These are phyloP conservation scores for Muricea muricata DNA, from an alignment of 92 coral and sea anemone genomes.

Conservation along the genomic window DNA sequence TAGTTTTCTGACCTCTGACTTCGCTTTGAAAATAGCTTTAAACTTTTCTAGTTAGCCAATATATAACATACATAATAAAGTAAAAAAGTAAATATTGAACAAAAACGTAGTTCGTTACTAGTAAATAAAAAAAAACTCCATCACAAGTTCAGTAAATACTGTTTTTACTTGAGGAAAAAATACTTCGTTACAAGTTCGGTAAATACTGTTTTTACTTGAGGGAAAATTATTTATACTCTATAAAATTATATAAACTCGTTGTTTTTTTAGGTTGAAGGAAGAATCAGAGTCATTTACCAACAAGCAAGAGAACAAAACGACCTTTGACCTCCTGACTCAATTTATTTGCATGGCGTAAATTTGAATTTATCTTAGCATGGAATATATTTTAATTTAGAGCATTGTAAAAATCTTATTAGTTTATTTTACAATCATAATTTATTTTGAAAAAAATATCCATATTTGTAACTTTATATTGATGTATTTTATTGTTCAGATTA, in stretches of 20 bases:
- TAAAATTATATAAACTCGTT: background rate
- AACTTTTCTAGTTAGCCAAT: no score
- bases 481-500: background rate
- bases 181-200: no score
- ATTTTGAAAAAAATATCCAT: background rate
- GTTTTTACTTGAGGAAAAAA: no score
- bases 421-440: background rate
- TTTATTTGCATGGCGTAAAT: background rate
- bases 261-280: conserved; percentile 30
- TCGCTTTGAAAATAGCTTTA: no score
- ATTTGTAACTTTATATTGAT: background rate
- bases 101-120: no score
- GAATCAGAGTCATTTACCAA: conserved; percentile 36
- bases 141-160: no score
- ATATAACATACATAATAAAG: no score
- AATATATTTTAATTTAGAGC: conserved; percentile 1
- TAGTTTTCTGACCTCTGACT: no score
- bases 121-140: no score
- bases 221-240: no score
- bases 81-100: no score
- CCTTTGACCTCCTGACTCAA: background rate
- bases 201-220: no score
- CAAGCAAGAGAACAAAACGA: conserved; percentile 17
- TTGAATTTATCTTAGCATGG: conserved; percentile 2
- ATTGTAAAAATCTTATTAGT: background rate